phyloP scores from a whole-genome alignment of 2,888 invertebrate genomes.

The Drosophila stalkeri region DNA sequence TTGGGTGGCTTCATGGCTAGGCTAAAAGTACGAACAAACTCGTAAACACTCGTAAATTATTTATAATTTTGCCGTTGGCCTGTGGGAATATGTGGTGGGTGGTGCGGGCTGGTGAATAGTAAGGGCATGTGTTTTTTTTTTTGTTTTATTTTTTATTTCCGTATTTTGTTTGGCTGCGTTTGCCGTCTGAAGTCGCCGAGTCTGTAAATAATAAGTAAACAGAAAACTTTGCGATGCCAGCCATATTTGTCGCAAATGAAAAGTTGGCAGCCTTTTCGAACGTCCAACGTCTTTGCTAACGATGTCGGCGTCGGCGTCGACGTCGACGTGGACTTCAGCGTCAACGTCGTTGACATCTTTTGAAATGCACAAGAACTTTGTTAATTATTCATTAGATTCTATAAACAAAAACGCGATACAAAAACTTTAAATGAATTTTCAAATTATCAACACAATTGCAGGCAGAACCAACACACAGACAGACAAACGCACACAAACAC shows the following conservation, averaged over 20 bases:
- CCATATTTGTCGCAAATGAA: slow-evolving; percentile 80
- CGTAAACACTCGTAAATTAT: slow-evolving; percentile 70
- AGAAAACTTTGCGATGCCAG: slow-evolving; percentile 72
- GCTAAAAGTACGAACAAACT: slow-evolving; percentile 45
- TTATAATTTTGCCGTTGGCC: slow-evolving; percentile 57
- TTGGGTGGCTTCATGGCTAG: slow-evolving; percentile 35
- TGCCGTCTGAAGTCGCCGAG: slow-evolving; percentile 61
- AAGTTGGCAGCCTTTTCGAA: slow-evolving; percentile 71
- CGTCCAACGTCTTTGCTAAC: slow-evolving; percentile 54
- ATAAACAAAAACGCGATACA: slow-evolving; percentile 82
- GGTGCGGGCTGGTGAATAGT: neutral
- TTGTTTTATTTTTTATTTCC: neutral
- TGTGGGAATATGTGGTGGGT: slow-evolving; percentile 11
- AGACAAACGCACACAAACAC: slow-evolving; percentile 16
- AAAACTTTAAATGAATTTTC: slow-evolving; percentile 82
- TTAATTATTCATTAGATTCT: slow-evolving; percentile 82
- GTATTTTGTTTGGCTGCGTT: slow-evolving; percentile 48
- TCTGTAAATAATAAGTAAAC: slow-evolving; percentile 79
- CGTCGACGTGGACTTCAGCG: slow-evolving; percentile 16
- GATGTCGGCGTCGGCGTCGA: slow-evolving; percentile 29
- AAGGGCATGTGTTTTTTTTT: slow-evolving; percentile 19
- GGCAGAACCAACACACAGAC: slow-evolving; percentile 65
- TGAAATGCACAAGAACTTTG: slow-evolving; percentile 80
- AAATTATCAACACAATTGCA: slow-evolving; percentile 82
- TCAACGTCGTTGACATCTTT: slow-evolving; percentile 69